Evolutionary conservation across 2,797 vertebrate genomes (phyloP).

Genomic region (Linurgus olivaceus): DNA sequence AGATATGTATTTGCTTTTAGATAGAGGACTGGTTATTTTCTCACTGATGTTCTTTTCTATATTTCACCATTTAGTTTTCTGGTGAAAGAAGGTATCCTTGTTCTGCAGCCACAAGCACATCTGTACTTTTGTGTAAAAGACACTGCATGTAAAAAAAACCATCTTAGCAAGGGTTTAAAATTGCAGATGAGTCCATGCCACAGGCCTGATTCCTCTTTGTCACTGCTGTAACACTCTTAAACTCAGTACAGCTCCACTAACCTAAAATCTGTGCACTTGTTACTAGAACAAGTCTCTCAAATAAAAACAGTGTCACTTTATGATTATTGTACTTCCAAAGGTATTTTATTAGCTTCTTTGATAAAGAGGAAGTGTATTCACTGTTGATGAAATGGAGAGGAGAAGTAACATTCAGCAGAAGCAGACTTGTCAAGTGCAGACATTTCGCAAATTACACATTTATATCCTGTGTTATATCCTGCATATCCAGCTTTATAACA

Average conservation of each 20-base stretch:
- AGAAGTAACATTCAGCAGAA: background rate
- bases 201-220: background rate
- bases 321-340: conserved; percentile 28
- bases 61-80: background rate
- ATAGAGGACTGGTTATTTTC: background rate
- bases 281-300: background rate
- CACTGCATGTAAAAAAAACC: background rate
- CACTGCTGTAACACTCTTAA: background rate
- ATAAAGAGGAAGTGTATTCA: conserved; percentile 17
- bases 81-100: background rate
- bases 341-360: conserved; percentile 19
- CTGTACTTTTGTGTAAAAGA: background rate
- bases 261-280: background rate
- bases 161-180: background rate
- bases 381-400: conserved; percentile 5
- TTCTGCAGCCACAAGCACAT: background rate
- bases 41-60: background rate
- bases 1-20: background rate
- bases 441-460: background rate
- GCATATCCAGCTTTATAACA: background rate
- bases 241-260: background rate
- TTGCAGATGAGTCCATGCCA: background rate
- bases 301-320: background rate
- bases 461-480: background rate
- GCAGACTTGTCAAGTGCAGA: background rate